phyloP scores from a whole-genome alignment of 2,888 invertebrate species.

The Pseudococcus jackbeardsleyi region DNA sequence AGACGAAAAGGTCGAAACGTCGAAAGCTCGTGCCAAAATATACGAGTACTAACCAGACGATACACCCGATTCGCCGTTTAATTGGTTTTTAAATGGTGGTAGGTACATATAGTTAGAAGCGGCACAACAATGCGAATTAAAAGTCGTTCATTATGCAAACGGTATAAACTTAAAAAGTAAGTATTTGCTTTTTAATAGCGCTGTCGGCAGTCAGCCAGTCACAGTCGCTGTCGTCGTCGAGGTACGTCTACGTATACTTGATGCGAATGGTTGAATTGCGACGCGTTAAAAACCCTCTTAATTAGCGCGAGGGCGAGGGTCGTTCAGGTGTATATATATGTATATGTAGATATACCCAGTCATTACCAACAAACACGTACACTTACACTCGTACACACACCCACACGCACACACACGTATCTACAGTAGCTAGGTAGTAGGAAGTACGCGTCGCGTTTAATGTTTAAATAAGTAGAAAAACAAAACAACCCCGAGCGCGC shows the following conservation, averaged over 20 bases:
- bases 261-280: background rate
- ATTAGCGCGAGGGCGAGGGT: conserved; percentile 11
- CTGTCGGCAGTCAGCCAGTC: background rate
- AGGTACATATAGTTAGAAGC: no score
- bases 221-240: background rate
- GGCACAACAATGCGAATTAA: background rate
- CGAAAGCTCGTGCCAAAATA: no score
- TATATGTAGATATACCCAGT: no score
- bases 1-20: no score
- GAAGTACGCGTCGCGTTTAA: no score
- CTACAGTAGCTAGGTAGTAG: no score
- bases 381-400: no score
- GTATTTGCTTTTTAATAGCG: conserved; percentile 1
- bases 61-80: background rate
- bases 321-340: conserved; percentile 27
- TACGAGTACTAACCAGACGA: no score
- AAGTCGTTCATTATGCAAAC: background rate
- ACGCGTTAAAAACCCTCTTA: background rate
- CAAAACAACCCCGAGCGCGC: background rate
- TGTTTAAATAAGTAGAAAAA: conserved; percentile 3
- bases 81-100: background rate
- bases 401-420: no score
- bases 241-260: no score
- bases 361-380: no score
- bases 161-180: background rate